Percentiles rank a stretch among this genome's conserved stretches.
Conservation (phyloP, 2,113 vertebrate species). For the Elgaria multicarinata region DNA sequence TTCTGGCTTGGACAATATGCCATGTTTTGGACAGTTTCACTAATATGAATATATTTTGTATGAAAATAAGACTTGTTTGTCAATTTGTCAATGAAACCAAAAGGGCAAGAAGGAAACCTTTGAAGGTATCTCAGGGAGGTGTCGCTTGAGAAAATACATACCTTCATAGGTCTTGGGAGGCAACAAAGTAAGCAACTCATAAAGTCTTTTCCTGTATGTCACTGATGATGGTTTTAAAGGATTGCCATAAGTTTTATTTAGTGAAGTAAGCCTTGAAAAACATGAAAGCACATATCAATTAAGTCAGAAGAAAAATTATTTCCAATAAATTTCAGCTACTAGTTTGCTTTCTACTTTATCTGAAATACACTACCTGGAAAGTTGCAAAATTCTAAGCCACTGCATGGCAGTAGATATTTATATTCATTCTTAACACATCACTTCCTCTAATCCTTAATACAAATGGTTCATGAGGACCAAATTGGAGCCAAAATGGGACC, state of each 20-base stretch:
- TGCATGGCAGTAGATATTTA: constrained; percentile 18
- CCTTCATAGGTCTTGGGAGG: constrained; percentile 90
- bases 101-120: neutral
- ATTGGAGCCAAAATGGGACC: neutral
- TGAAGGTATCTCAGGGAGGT: neutral
- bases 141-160: constrained; percentile 67
- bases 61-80: neutral
- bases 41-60: constrained; percentile 1
- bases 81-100: neutral
- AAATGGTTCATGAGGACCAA: neutral
- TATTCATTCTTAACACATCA: constrained; percentile 7
- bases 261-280: constrained; percentile 84
- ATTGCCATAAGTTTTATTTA: constrained; percentile 84
- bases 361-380: neutral
- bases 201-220: constrained; percentile 88
- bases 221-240: constrained; percentile 80
- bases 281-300: constrained; percentile 49
- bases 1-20: neutral
- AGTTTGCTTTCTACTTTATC: neutral
- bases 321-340: constrained; percentile 16
- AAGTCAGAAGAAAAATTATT: neutral
- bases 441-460: neutral
- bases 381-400: neutral
- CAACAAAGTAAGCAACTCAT: constrained; percentile 88
- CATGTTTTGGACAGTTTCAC: neutral